phyloP scores from a whole-genome alignment of 2,113 vertebrate genomes.

The Peromyscus maniculatus region DNA sequence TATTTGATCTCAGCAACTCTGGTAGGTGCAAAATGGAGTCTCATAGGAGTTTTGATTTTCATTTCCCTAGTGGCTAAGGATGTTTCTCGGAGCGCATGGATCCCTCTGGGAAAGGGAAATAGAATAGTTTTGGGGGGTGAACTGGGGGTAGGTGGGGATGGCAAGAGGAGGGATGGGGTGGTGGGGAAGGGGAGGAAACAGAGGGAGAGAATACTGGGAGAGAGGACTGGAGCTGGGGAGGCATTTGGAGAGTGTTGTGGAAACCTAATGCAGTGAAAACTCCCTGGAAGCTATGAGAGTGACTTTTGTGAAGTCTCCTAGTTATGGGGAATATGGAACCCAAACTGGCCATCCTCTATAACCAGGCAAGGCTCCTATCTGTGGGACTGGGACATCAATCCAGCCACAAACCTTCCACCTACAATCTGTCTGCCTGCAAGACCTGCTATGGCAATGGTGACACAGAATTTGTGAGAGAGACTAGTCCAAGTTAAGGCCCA shows the following conservation, averaged over 20 bases:
- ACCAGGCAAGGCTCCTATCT: not conserved
- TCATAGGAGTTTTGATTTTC: not conserved
- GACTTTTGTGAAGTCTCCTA: not conserved
- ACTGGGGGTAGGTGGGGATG: not conserved
- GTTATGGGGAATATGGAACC: not conserved
- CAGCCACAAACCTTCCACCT: not conserved
- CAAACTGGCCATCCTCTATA: too few relatives aligned
- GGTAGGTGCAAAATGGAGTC: not conserved
- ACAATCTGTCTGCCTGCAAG: not conserved
- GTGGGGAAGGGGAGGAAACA: not conserved
- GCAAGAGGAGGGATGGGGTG: not conserved
- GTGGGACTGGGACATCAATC: not conserved
- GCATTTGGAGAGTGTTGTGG: too few relatives aligned
- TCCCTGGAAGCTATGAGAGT: not conserved
- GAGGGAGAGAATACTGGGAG: not conserved
- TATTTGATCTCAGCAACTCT: not conserved
- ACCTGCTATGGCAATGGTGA: not conserved
- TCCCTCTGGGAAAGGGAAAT: not conserved
- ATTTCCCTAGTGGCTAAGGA: not conserved
- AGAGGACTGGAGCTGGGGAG: not conserved
- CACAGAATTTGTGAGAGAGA: not conserved
- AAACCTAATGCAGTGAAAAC: not conserved
- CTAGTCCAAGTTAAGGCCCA: not conserved
- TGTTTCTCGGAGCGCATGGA: not conserved
- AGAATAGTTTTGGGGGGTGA: not conserved